Evolutionary conservation across 2,113 vertebrate genomes (phyloP).

Genomic region (Rhizomys pruinosus): DNA sequence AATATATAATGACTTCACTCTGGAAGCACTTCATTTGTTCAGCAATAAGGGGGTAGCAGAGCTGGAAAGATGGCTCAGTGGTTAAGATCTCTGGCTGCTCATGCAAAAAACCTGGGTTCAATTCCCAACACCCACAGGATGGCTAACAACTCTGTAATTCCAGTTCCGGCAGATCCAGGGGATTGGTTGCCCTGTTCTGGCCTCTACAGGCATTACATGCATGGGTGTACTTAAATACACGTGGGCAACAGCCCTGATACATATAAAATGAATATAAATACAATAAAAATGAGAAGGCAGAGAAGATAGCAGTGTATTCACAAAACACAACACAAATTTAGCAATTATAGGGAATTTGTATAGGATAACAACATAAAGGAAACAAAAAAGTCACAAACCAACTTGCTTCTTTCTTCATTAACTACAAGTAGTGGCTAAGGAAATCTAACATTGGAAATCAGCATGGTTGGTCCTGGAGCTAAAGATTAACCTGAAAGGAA

Average conservation of each 20-base stretch:
- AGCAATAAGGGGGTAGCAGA: background rate
- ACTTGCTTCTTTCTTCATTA: background rate
- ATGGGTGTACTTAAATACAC: background rate
- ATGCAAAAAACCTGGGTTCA: too few species aligned
- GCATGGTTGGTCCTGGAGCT: background rate
- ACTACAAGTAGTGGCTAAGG: background rate
- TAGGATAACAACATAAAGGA: background rate
- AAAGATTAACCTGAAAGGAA: background rate
- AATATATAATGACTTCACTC: background rate
- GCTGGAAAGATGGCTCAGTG: background rate
- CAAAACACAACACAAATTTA: background rate
- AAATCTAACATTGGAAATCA: background rate
- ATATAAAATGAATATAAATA: background rate
- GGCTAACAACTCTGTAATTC: too few species aligned
- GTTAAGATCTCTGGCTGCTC: too few species aligned
- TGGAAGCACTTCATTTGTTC: background rate
- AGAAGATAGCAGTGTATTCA: background rate
- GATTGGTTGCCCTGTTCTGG: too few species aligned
- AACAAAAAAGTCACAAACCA: background rate
- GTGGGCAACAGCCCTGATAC: background rate
- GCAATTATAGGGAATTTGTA: background rate
- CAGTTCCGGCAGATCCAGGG: too few species aligned
- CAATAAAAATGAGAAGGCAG: too few species aligned
- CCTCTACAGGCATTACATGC: too few species aligned
- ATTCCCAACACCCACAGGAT: too few species aligned